phyloP scores from a whole-genome alignment of 2,888 invertebrate genomes.

The Monoplex corrugatus region DNA sequence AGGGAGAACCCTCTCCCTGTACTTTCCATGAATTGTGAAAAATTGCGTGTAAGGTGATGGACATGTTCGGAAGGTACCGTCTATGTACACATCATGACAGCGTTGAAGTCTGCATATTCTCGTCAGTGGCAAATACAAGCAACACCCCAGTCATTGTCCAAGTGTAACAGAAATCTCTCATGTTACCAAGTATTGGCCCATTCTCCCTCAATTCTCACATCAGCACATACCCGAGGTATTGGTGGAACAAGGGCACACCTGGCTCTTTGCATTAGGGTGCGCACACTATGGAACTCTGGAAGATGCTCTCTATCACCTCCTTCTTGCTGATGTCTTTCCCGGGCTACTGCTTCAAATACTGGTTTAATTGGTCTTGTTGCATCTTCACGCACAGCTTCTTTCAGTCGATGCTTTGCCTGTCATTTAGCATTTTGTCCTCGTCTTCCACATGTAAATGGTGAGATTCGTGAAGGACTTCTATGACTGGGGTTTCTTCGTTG shows the following conservation, averaged over 20 bases:
- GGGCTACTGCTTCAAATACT: neutral
- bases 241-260: neutral
- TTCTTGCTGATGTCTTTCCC: neutral
- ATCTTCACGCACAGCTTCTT: neutral
- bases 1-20: constrained; percentile 8
- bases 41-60: constrained; percentile 8
- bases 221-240: neutral
- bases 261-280: constrained; percentile 13
- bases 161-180: neutral
- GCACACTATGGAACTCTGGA: neutral
- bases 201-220: neutral
- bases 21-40: constrained; percentile 13
- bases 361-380: neutral
- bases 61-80: neutral
- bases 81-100: constrained; percentile 3
- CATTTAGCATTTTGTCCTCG: neutral
- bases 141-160: constrained; percentile 1
- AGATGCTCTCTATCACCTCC: constrained; percentile 6
- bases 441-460: constrained; percentile 8
- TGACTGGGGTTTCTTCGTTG: constrained; percentile 13
- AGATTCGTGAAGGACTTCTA: constrained; percentile 6
- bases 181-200: neutral
- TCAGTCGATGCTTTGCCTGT: neutral
- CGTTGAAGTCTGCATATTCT: neutral
- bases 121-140: too few species aligned